phyloP scores from a whole-genome alignment of 2,797 vertebrate species.

The Danio albolineatus region DNA sequence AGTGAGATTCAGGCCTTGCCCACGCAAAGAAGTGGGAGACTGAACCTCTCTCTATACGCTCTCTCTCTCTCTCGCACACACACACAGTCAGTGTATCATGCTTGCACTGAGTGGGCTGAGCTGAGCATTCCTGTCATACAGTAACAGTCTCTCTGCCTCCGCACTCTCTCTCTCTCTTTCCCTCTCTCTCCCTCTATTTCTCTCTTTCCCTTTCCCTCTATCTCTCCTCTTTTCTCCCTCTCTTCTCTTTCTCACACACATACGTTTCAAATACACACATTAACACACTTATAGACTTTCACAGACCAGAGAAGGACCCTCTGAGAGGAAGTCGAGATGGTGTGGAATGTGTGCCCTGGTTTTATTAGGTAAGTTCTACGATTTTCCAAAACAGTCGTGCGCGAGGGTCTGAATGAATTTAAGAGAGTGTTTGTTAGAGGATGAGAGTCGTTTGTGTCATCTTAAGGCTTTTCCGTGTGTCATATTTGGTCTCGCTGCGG shows the following conservation, averaged over 20 bases:
- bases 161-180: slow-evolving; percentile 53
- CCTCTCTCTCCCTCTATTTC: slow-evolving; percentile 44
- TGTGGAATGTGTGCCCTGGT: slow-evolving; percentile 58
- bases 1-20: slow-evolving; percentile 64
- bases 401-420: slow-evolving; percentile 21
- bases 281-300: slow-evolving; percentile 41
- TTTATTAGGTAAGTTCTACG: slow-evolving; percentile 61
- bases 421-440: slow-evolving; percentile 49
- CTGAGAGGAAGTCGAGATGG: slow-evolving; percentile 61
- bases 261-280: slow-evolving; percentile 48
- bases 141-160: slow-evolving; percentile 62
- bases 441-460: slow-evolving; percentile 36
- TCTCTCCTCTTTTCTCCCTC: slow-evolving; percentile 38
- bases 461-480: slow-evolving; percentile 3
- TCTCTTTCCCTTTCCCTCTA: slow-evolving; percentile 26
- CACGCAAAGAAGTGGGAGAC: slow-evolving; percentile 66
- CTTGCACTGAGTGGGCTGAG: slow-evolving; percentile 65
- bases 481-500: slow-evolving; percentile 20
- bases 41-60: slow-evolving; percentile 57
- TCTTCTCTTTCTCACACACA: slow-evolving; percentile 46
- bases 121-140: slow-evolving; percentile 62
- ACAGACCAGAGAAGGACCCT: slow-evolving; percentile 56
- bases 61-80: slow-evolving; percentile 45
- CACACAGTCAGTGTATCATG: slow-evolving; percentile 65
- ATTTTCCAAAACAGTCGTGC: slow-evolving; percentile 67